Percentiles rank a stretch among this genome's conserved stretches.
These are phyloP conservation scores for Myiotriccus ornatus DNA, from an alignment of 2,797 vertebrate genomes.

Conservation along the genomic window DNA sequence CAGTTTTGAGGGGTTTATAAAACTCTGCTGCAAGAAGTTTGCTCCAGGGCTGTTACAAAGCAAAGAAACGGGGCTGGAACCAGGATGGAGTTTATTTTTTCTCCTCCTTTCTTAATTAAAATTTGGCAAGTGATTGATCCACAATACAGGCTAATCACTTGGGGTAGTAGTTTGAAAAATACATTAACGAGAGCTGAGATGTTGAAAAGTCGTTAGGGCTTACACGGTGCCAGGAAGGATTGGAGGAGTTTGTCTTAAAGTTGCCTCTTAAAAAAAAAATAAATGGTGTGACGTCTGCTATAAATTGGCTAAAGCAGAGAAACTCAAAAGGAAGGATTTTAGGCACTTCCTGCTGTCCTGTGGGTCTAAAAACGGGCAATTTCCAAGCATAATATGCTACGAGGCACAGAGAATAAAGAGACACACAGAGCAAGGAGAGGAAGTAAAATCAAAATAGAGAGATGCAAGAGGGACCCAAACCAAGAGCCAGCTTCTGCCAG, in stretches of 20 bases:
- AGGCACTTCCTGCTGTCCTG: slow-evolving; percentile 47
- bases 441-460: not conserved
- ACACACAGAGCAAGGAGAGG: not conserved
- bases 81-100: slow-evolving; percentile 64
- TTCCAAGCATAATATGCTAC: not conserved
- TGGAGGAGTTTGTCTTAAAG: slow-evolving; percentile 55
- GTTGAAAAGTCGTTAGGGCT: slow-evolving; percentile 61
- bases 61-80: slow-evolving; percentile 62
- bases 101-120: slow-evolving; percentile 70
- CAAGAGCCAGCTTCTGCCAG: not conserved
- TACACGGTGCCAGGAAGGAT: slow-evolving; percentile 60
- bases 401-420: not conserved
- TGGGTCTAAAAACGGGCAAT: slow-evolving; percentile 12
- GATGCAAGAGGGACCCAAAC: not conserved
- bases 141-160: slow-evolving; percentile 69
- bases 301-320: slow-evolving; percentile 38
- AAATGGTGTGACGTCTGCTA: slow-evolving; percentile 8
- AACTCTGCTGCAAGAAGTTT: slow-evolving; percentile 65
- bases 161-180: slow-evolving; percentile 57
- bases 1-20: slow-evolving; percentile 73
- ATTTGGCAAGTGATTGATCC: slow-evolving; percentile 74
- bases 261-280: slow-evolving; percentile 61
- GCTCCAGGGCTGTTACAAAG: slow-evolving; percentile 67
- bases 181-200: slow-evolving; percentile 59
- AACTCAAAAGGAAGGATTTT: slow-evolving; percentile 28